Evolutionary conservation across 30 jellyfish, hydroid and myxozoan species (phyloP).

Genomic region (Turritopsis dohrnii): DNA sequence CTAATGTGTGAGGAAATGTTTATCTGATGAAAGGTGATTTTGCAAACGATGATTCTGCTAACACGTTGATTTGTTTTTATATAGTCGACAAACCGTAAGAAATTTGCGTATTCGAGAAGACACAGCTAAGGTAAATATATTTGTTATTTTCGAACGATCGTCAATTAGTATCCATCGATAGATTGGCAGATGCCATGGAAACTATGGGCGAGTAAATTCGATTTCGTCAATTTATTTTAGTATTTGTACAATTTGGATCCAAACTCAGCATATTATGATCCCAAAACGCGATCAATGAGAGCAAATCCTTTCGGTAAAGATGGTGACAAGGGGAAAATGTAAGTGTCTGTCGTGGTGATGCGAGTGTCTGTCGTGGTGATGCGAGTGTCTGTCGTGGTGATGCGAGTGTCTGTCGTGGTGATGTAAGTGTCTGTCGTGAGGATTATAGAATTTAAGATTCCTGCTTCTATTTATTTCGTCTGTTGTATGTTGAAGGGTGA

Average conservation of each 20-base stretch:
- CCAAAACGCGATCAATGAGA: conserved; percentile 98
- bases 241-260: conserved; percentile 86
- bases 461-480: neutral
- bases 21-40: neutral
- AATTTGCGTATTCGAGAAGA: conserved; percentile 92
- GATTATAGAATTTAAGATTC: neutral
- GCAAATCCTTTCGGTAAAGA: conserved; percentile 67
- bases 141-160: neutral
- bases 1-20: conserved; percentile 65
- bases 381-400: neutral
- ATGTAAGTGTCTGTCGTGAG: neutral
- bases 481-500: conserved; percentile 60
- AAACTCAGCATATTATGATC: conserved; percentile 97
- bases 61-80: neutral
- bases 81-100: conserved; percentile 84
- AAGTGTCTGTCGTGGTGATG: conserved; percentile 3
- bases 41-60: neutral
- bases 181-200: neutral
- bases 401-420: neutral
- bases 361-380: neutral
- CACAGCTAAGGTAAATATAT: conserved; percentile 79
- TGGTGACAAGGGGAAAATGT: conserved; percentile 79
- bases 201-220: neutral
- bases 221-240: conserved; percentile 34
- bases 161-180: no score